These are phyloP conservation scores for Heliothis peltigera DNA, from an alignment of 2,888 invertebrate species.

Conservation along the genomic window DNA sequence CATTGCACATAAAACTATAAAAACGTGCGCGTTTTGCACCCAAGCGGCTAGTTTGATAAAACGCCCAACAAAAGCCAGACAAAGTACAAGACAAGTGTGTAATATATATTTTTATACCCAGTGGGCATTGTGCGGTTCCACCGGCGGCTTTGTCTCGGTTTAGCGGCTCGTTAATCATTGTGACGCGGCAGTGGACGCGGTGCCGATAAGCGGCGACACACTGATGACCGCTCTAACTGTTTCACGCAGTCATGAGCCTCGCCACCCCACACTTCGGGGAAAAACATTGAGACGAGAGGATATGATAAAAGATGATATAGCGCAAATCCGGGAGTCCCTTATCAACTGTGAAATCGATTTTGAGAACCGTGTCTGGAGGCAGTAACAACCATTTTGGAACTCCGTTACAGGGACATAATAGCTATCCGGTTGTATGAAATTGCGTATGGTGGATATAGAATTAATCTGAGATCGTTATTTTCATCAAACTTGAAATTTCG, in stretches of 20 bases:
- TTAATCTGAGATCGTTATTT: neutral
- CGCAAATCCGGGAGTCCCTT: constrained; percentile 33
- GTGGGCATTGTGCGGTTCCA: constrained; percentile 64
- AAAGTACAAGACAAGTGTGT: constrained; percentile 69
- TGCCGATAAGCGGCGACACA: constrained; percentile 69
- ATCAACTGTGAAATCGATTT: constrained; percentile 38
- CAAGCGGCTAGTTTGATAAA: constrained; percentile 60
- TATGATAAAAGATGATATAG: constrained; percentile 44
- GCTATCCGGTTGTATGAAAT: neutral
- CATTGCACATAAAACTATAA: constrained; percentile 46
- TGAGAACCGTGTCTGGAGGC: constrained; percentile 28
- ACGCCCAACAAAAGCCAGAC: constrained; percentile 67
- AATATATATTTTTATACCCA: constrained; percentile 67
- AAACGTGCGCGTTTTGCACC: constrained; percentile 37
- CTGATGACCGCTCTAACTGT: constrained; percentile 45
- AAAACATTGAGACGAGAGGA: constrained; percentile 42
- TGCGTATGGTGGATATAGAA: too few relatives aligned
- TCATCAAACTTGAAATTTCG: neutral
- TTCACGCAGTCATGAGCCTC: constrained; percentile 41
- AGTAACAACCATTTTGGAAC: constrained; percentile 15
- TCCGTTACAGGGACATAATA: constrained; percentile 19
- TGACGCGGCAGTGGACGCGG: constrained; percentile 70
- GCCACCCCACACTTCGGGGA: constrained; percentile 32
- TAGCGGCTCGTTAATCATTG: constrained; percentile 74
- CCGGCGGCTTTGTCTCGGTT: constrained; percentile 72